Evolutionary conservation across 2,113 vertebrate genomes (phyloP), one percentile per base, ranked within the genome.

Genomic region (Psittacula cyanocephala): DNA sequence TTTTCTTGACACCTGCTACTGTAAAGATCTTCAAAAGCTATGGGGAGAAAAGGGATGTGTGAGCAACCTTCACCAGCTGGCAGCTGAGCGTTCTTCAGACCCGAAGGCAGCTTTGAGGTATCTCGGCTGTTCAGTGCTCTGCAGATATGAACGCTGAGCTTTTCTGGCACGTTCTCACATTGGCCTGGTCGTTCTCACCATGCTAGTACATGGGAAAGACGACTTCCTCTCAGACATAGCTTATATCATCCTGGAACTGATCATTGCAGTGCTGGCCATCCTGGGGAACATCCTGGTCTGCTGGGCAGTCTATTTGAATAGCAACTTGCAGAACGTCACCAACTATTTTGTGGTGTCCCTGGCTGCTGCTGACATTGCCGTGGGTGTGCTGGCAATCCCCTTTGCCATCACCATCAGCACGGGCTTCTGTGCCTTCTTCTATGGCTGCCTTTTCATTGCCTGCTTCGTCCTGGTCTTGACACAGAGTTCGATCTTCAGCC

Each of bases 401-500:
- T 99, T 99, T 8, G 97, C 99, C 97, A 98, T 99, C 90, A 96
- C 98, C 96, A 99, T 99, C 98, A 99, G 99, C 98, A 99, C 97
- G 0, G 99, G 99, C 43, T 99, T 99, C 98, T 99, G 99, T 65
- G 98, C 99, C 44, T 98, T 98, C 95, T 99, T 99, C 98, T 99
- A 99, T 6, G 99, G 98, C 93, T 99, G 99, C 97, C 98, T 99
- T 63, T 99, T 99, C 97, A 98, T 99, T 3, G 99, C 99, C 91
- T 99, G 99, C 97, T 99, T 99, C 4, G 98, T 99, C 50, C 97
- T 99, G 96, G 98, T 99, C 62, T 97, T 99, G 97, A 99, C 99
- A 0, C 99, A 99, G 98, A 99, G 99, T 91, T 99, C 99, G 41
- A 99, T 99, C 98, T 99, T 99, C 98, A 99, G 99, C 96, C 98